Percentiles rank a stretch among this genome's conserved stretches.
Conservation (phyloP, 2,113 vertebrate species). For the Rhinogobius similis region DNA sequence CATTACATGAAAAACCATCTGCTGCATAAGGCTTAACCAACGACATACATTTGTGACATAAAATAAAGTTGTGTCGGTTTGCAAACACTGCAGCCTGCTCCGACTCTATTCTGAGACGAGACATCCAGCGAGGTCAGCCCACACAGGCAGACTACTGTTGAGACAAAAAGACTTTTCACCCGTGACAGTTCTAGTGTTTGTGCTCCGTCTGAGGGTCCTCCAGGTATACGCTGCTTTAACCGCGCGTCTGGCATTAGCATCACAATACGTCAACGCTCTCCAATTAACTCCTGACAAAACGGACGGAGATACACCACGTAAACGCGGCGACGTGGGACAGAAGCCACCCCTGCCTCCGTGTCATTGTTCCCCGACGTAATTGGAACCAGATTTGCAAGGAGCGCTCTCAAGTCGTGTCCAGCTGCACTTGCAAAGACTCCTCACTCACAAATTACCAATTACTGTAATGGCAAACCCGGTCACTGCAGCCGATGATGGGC, state of each 20-base stretch:
- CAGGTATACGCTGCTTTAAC: not conserved
- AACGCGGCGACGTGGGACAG: not conserved
- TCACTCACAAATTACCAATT: conserved; percentile 11
- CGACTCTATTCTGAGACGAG: not conserved
- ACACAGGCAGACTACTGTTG: not conserved
- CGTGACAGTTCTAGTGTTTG: conserved; percentile 2
- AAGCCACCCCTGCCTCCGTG: not conserved
- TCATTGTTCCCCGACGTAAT: conserved; percentile 10
- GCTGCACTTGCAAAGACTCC: not conserved
- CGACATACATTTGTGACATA: no score
- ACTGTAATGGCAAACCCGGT: conserved; percentile 5
- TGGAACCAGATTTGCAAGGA: conserved; percentile 1
- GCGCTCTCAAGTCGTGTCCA: not conserved
- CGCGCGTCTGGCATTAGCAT: conserved; percentile 8
- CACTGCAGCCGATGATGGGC: not conserved
- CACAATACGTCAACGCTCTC: conserved; percentile 2
- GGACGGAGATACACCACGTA: not conserved
- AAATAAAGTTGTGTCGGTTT: not conserved
- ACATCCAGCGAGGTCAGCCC: not conserved
- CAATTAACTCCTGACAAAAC: conserved; percentile 9
- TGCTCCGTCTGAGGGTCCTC: not conserved
- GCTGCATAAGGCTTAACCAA: not conserved
- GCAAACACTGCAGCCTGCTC: not conserved
- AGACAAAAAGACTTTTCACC: conserved; percentile 7
- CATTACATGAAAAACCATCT: no score